phyloP scores from a whole-genome alignment of 2,113 vertebrate species.

The Lepus americanus region DNA sequence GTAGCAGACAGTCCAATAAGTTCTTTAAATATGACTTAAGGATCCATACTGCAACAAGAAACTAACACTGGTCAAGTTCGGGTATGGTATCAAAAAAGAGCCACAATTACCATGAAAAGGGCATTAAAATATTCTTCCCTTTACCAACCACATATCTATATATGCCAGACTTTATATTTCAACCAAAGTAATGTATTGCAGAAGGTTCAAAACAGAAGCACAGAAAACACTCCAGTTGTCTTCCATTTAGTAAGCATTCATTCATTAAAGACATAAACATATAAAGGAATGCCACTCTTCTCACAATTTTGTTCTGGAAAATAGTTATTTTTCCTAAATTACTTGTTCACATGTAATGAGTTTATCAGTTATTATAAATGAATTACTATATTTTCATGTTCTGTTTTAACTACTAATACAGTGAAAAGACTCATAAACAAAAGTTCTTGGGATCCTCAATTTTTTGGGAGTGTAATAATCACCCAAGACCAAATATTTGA shows the following conservation, averaged over 20 bases:
- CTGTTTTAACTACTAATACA: constrained; percentile 35
- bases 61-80: constrained; percentile 31
- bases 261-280: neutral
- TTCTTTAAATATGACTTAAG: neutral
- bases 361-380: constrained; percentile 52
- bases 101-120: neutral
- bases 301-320: neutral
- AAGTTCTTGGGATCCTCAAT: neutral
- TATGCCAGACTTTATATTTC: constrained; percentile 30
- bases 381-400: neutral
- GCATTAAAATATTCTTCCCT: constrained; percentile 11
- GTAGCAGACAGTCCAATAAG: neutral
- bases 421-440: constrained; percentile 18
- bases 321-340: constrained; percentile 48
- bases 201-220: constrained; percentile 5
- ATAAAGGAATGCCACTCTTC: constrained; percentile 28
- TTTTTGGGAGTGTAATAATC: neutral
- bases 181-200: constrained; percentile 17
- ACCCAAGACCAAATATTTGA: constrained; percentile 12
- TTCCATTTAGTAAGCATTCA: constrained; percentile 14
- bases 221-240: constrained; percentile 26
- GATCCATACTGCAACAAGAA: neutral
- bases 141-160: neutral
- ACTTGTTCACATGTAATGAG: constrained; percentile 22
- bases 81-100: neutral